Conservation (phyloP, 2,888 invertebrate genomes). For the Elysia crispata region DNA sequence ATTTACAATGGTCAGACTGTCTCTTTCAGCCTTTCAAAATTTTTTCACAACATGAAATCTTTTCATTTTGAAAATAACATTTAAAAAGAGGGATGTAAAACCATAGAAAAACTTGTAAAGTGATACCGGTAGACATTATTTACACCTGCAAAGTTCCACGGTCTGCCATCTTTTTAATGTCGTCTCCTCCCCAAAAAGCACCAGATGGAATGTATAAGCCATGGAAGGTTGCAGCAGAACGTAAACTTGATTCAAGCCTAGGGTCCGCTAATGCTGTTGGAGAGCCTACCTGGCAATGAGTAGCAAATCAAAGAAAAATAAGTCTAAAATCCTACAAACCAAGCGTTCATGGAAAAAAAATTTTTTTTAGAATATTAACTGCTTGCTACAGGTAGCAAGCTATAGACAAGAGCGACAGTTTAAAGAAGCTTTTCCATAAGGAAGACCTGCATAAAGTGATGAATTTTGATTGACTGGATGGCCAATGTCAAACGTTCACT, state of each 20-base stretch:
- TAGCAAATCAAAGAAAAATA: background rate
- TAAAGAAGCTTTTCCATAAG: too few species aligned
- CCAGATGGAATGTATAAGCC: conserved; percentile 60
- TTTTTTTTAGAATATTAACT: background rate
- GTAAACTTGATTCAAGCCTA: conserved; percentile 73
- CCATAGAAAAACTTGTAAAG: too few species aligned
- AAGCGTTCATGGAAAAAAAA: background rate
- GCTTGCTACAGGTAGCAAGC: too few species aligned
- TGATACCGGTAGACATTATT: too few species aligned
- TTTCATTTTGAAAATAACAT: too few species aligned
- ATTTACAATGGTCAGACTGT: too few species aligned
- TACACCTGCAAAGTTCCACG: conserved; percentile 49
- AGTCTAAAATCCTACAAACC: background rate
- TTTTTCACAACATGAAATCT: conserved; percentile 79
- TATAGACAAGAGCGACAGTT: too few species aligned
- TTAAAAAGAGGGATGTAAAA: too few species aligned
- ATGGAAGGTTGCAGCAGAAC: conserved; percentile 71
- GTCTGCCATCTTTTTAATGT: conserved; percentile 55
- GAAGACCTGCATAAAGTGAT: too few species aligned
- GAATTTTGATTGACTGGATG: too few species aligned
- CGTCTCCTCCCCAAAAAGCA: conserved; percentile 54
- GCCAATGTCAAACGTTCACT: too few species aligned
- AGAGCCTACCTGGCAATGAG: conserved; percentile 78
- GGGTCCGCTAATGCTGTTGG: conserved; percentile 80
- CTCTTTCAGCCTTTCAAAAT: background rate